These are phyloP conservation scores for Clarias laeviceps DNA, from an alignment of 2,797 vertebrate species.

Conservation along the genomic window DNA sequence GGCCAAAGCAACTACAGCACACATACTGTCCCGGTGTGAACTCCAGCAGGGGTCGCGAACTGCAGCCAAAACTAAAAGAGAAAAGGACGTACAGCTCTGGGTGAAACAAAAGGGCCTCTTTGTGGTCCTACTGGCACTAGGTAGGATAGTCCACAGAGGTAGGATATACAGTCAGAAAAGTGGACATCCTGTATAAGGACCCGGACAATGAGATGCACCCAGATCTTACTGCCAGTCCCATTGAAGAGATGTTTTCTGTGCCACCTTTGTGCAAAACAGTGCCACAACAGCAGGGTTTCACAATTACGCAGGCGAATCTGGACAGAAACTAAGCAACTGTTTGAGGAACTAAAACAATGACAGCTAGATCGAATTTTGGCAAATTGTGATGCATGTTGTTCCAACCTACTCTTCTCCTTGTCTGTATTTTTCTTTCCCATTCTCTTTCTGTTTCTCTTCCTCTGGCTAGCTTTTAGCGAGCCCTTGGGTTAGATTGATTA, in stretches of 20 bases:
- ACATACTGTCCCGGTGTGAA: slow-evolving; percentile 50
- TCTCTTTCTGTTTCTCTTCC: slow-evolving; percentile 53
- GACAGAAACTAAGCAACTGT: slow-evolving; percentile 33
- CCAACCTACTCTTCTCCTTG: slow-evolving; percentile 50
- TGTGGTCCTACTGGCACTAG: slow-evolving; percentile 48
- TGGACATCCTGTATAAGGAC: slow-evolving; percentile 68
- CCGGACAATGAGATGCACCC: slow-evolving; percentile 57
- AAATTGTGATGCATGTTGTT: slow-evolving; percentile 47
- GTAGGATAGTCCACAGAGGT: no score
- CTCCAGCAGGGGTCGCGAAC: slow-evolving; percentile 50
- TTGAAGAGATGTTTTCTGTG: slow-evolving; percentile 23
- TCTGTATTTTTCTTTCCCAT: slow-evolving; percentile 51
- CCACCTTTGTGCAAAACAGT: slow-evolving; percentile 43
- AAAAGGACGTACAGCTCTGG: slow-evolving; percentile 1
- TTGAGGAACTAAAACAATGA: slow-evolving; percentile 48
- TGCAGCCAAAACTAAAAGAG: slow-evolving; percentile 37
- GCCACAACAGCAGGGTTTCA: slow-evolving; percentile 17
- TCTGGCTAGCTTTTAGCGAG: slow-evolving; percentile 63
- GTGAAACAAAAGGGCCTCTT: slow-evolving; percentile 50
- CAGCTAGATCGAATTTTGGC: slow-evolving; percentile 46
- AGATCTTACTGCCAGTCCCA: slow-evolving; percentile 22
- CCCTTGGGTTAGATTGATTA: slow-evolving; percentile 75
- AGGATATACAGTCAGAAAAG: slow-evolving; percentile 62
- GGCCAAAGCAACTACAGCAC: slow-evolving; percentile 7
- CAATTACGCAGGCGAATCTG: slow-evolving; percentile 14